Conservation (phyloP, 2,888 invertebrate genomes). For the Ophion ventricosus region DNA sequence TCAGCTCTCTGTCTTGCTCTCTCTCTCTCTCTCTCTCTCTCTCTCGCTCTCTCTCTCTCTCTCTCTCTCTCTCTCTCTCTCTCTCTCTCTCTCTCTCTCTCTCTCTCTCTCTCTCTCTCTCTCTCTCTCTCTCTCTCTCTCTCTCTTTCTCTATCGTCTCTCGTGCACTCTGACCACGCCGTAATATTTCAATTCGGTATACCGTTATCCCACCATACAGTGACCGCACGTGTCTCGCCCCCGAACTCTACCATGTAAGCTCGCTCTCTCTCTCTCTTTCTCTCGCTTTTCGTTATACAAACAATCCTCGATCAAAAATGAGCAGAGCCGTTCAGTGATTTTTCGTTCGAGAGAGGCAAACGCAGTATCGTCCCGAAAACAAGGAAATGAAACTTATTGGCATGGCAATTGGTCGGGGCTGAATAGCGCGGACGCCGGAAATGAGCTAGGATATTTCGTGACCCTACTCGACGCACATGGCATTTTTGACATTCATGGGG, state of each 20-base stretch:
- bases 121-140: background rate
- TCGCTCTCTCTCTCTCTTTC: background rate
- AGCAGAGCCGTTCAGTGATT: slow-evolving; percentile 9
- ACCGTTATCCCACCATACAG: slow-evolving; percentile 51
- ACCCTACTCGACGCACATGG: background rate
- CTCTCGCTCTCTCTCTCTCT: slow-evolving; percentile 19
- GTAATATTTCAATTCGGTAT: slow-evolving; percentile 75
- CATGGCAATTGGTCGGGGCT: background rate
- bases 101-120: slow-evolving; percentile 4
- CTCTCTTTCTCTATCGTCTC: slow-evolving; percentile 22
- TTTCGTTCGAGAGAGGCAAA: slow-evolving; percentile 39
- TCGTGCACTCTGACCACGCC: slow-evolving; percentile 64
- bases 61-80: slow-evolving; percentile 58
- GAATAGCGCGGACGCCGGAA: background rate
- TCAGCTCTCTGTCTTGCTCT: slow-evolving; percentile 5
- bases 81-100: slow-evolving; percentile 27
- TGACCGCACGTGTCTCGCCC: slow-evolving; percentile 30
- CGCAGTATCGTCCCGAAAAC: slow-evolving; percentile 39
- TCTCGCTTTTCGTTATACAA: background rate
- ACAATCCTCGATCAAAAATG: slow-evolving; percentile 19
- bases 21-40: slow-evolving; percentile 4
- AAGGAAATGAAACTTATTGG: slow-evolving; percentile 24
- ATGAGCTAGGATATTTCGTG: background rate
- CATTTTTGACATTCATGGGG: background rate
- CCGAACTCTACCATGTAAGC: background rate